Conservation (phyloP, 2,888 invertebrate genomes). For the Philaethria dido region DNA sequence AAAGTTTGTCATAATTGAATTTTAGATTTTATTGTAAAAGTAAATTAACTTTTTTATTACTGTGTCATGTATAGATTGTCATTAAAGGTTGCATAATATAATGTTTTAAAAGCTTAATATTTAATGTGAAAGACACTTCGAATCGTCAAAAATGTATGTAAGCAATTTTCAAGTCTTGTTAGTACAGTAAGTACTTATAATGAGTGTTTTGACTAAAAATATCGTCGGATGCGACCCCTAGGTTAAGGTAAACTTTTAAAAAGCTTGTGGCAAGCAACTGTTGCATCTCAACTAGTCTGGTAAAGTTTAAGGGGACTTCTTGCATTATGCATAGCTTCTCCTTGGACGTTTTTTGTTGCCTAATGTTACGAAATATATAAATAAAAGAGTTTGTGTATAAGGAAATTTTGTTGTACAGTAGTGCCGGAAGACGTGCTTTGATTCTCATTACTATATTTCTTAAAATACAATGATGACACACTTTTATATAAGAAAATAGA, state of each 20-base stretch:
- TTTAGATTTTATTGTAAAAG: neutral
- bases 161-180: conserved; percentile 22
- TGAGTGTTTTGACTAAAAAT: conserved; percentile 34
- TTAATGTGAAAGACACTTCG: too few relatives aligned
- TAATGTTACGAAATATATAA: conserved; percentile 28
- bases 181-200: conserved; percentile 1
- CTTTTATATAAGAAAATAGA: neutral
- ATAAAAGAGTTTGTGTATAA: conserved; percentile 11
- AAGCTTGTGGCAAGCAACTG: conserved; percentile 46
- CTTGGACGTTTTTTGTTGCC: conserved; percentile 40
- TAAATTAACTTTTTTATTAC: neutral
- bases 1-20: too few relatives aligned
- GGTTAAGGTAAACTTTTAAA: conserved; percentile 46
- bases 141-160: neutral
- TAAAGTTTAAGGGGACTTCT: conserved; percentile 44
- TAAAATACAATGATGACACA: neutral
- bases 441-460: conserved; percentile 1
- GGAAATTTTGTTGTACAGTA: conserved; percentile 4
- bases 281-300: conserved; percentile 46
- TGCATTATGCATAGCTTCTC: conserved; percentile 45
- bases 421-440: conserved; percentile 9
- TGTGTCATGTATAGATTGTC: neutral
- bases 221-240: conserved; percentile 36
- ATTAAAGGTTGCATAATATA: too few relatives aligned
- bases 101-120: too few relatives aligned